These are phyloP conservation scores for Hemiprocne comata DNA, from an alignment of 2,113 vertebrate genomes.

Conservation along the genomic window DNA sequence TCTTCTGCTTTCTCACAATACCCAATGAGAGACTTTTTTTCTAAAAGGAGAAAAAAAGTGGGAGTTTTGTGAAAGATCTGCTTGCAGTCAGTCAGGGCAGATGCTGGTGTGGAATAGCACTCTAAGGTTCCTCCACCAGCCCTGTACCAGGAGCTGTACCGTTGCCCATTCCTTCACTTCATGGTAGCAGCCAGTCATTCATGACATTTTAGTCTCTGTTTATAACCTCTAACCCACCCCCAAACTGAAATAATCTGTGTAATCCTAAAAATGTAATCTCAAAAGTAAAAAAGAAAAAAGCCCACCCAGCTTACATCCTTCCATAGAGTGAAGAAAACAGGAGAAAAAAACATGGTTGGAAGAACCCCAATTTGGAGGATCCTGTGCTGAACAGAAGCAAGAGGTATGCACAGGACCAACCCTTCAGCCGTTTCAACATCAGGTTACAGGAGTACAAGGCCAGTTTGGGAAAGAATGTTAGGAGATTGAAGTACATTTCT, in stretches of 20 bases:
- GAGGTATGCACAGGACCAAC: fast-evolving
- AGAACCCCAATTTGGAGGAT: background rate
- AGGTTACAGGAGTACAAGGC: background rate
- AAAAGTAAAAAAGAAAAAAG: background rate
- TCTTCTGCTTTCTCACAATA: background rate
- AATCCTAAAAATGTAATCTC: background rate
- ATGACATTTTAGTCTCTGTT: background rate
- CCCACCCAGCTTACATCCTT: background rate
- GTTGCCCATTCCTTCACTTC: background rate
- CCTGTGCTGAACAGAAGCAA: background rate
- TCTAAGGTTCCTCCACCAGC: background rate
- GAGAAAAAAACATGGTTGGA: background rate
- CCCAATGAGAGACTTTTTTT: background rate
- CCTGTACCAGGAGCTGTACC: background rate
- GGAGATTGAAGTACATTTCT: background rate
- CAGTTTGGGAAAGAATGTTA: background rate
- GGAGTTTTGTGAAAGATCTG: background rate
- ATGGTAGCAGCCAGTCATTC: background rate
- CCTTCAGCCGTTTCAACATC: background rate
- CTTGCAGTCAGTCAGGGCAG: background rate
- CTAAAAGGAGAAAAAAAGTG: background rate
- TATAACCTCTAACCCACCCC: background rate
- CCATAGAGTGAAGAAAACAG: background rate
- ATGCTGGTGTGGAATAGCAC: fast-evolving
- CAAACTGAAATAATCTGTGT: background rate